phyloP scores from a whole-genome alignment of 2,113 vertebrate species.

The Gallinago media region DNA sequence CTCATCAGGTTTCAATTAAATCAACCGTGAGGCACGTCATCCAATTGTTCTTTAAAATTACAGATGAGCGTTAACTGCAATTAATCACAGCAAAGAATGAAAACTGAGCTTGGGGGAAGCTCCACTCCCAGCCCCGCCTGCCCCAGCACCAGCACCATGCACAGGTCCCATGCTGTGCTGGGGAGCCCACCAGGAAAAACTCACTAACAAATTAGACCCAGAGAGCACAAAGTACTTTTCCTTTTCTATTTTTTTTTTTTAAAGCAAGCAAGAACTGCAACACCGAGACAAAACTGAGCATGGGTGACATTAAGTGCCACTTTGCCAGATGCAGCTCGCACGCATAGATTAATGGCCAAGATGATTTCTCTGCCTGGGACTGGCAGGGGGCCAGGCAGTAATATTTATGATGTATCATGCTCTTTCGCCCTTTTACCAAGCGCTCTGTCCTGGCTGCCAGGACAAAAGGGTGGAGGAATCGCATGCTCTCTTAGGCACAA shows the following conservation, averaged over 20 bases:
- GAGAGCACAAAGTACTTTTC: not conserved
- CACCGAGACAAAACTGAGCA: not conserved
- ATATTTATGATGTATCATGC: conserved; percentile 3
- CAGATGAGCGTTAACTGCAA: conserved; percentile 34
- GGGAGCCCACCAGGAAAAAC: not conserved
- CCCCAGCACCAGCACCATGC: not conserved
- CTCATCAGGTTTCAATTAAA: conserved; percentile 67
- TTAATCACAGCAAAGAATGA: conserved; percentile 37
- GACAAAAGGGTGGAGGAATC: not conserved
- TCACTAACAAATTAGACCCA: not conserved
- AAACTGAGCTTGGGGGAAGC: conserved; percentile 16
- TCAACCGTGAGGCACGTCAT: conserved; percentile 43
- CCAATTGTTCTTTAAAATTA: conserved; percentile 58
- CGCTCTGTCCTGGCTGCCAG: not conserved
- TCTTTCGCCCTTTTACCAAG: not conserved
- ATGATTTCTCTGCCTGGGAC: not conserved
- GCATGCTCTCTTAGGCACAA: not conserved
- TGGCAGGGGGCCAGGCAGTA: conserved; percentile 33
- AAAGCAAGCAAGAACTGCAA: not conserved
- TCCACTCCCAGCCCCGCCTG: not conserved
- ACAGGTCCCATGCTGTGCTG: not conserved
- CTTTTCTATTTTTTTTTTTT: not conserved
- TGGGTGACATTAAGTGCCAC: not conserved
- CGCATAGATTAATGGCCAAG: not conserved
- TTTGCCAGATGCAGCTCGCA: conserved; percentile 25